phyloP scores from a whole-genome alignment of 2,888 invertebrate species.

The Agriopis marginaria region DNA sequence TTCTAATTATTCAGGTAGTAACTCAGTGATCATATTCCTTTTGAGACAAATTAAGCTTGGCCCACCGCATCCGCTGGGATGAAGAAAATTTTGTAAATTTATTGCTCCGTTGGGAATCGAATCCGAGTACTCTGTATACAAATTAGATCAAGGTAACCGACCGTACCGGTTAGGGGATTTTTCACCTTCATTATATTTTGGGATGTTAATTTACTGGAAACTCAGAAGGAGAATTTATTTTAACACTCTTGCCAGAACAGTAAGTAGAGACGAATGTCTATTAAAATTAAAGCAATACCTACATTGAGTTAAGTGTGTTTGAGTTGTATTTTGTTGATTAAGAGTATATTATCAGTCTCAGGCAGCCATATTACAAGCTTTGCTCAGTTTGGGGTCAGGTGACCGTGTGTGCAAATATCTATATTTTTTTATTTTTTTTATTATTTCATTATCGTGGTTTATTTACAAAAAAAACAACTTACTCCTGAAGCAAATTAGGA shows the following conservation, averaged over 20 bases:
- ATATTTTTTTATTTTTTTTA: too few relatives aligned
- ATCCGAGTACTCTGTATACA: constrained; percentile 42
- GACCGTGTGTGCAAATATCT: too few relatives aligned
- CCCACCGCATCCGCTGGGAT: constrained; percentile 43
- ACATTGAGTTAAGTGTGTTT: too few relatives aligned
- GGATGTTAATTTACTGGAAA: not conserved
- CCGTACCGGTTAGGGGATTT: constrained; percentile 33
- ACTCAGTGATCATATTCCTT: constrained; percentile 47
- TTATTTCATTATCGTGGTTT: too few relatives aligned
- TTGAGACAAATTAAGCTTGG: constrained; percentile 45
- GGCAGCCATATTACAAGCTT: too few relatives aligned
- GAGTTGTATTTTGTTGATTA: too few relatives aligned
- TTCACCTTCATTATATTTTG: constrained; percentile 19
- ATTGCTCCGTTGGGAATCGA: constrained; percentile 45
- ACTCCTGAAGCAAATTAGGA: too few relatives aligned
- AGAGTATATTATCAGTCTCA: too few relatives aligned
- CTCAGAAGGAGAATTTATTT: not conserved
- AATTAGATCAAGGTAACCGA: constrained; percentile 38
- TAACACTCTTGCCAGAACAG: not conserved
- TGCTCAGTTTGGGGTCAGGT: too few relatives aligned
- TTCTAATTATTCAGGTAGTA: constrained; percentile 43
- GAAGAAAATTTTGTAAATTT: constrained; percentile 47
- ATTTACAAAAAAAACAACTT: too few relatives aligned
- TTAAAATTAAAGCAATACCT: too few relatives aligned
- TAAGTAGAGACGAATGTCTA: not conserved